A percentile compares a stretch with the other conserved stretches of the same genome.
Conservation (phyloP, 2,888 invertebrate species). For the Uropetala carovei region DNA sequence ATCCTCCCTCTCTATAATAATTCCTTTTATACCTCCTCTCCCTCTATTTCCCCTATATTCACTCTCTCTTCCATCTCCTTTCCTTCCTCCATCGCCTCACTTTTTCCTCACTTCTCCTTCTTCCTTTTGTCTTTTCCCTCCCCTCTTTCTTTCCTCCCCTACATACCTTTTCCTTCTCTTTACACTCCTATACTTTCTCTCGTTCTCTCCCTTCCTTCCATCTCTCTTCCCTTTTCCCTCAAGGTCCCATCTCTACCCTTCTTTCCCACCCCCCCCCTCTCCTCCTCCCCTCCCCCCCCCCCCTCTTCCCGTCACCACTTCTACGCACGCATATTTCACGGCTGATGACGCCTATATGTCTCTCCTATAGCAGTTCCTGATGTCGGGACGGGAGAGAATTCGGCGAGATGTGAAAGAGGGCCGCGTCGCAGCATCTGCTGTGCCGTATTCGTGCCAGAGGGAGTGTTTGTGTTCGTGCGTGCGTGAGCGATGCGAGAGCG, state of each 20-base stretch:
- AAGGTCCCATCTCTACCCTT: no score
- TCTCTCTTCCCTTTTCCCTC: no score
- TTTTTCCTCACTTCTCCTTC: neutral
- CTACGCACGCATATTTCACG: slow-evolving; percentile 44
- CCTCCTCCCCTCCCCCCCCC: neutral
- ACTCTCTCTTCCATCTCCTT: no score
- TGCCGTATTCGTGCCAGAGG: neutral
- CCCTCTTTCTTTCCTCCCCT: no score
- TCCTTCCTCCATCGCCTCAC: neutral
- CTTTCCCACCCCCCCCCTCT: neutral
- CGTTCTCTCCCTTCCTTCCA: no score
- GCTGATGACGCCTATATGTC: slow-evolving; percentile 30
- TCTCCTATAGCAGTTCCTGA: neutral
- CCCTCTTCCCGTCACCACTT: neutral
- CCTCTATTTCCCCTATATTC: no score
- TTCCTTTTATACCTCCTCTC: no score
- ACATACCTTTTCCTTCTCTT: no score
- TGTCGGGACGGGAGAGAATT: neutral
- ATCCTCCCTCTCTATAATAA: no score
- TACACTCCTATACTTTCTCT: no score
- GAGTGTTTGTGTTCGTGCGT: slow-evolving; percentile 1
- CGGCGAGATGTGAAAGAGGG: slow-evolving; percentile 22
- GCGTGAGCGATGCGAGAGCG: slow-evolving; percentile 19
- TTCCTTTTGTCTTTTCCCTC: neutral
- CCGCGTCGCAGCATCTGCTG: slow-evolving; percentile 15